A percentile compares a stretch with the other conserved stretches of the same genome.
phyloP scores from a whole-genome alignment of 2,888 invertebrate genomes.

The Melanchra persicariae region DNA sequence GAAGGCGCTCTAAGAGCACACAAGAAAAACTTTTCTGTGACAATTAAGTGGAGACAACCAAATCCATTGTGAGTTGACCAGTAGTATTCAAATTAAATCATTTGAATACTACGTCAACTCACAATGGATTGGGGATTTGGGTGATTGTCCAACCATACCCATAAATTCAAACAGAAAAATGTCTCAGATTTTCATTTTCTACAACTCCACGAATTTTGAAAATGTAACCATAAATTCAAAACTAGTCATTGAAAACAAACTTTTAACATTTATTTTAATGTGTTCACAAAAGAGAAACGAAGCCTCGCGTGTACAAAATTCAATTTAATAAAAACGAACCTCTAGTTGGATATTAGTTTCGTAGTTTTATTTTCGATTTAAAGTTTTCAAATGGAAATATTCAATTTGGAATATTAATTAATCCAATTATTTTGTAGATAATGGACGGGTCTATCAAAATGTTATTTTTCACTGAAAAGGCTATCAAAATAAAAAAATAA shows the following conservation, averaged over 20 bases:
- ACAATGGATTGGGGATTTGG: too few relatives aligned
- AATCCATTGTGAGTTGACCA: not conserved
- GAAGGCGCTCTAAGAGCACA: too few relatives aligned
- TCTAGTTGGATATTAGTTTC: conserved; percentile 55
- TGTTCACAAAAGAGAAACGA: conserved; percentile 15
- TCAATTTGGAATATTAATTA: conserved; percentile 41
- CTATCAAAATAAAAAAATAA: conserved; percentile 20
- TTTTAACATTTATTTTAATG: conserved; percentile 35
- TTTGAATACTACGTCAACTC: too few relatives aligned
- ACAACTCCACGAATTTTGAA: not conserved
- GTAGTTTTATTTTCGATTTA: conserved; percentile 34
- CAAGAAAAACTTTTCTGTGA: not conserved
- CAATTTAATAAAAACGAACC: conserved; percentile 65
- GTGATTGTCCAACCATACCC: not conserved
- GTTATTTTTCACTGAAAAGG: conserved; percentile 12
- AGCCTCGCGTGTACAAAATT: conserved; percentile 65
- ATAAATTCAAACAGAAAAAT: conserved; percentile 2
- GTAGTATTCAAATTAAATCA: too few relatives aligned
- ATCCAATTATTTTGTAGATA: conserved; percentile 32
- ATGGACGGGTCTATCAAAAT: conserved; percentile 19
- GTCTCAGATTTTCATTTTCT: not conserved
- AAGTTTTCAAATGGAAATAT: conserved; percentile 35
- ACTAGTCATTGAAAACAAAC: conserved; percentile 28
- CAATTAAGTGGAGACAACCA: not conserved
- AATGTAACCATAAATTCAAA: conserved; percentile 25